phyloP scores from a whole-genome alignment of 92 coral and sea anemone species.

The Epizoanthus ramosus region DNA sequence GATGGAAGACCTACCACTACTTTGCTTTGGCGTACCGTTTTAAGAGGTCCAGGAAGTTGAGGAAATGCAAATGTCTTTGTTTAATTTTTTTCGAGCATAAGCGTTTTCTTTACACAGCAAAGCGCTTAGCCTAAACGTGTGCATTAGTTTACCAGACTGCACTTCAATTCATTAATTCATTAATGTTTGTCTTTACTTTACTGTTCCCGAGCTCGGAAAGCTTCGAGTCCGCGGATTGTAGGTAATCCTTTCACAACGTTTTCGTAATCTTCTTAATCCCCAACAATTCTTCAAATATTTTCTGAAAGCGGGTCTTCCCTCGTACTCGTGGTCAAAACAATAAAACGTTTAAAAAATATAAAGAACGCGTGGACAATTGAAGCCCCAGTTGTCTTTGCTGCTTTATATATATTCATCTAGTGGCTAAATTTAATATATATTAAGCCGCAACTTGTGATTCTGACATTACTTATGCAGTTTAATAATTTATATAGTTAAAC shows the following conservation, averaged over 20 bases:
- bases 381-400: background rate
- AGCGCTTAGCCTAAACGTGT: background rate
- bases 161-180: background rate
- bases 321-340: background rate
- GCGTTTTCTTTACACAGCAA: conserved; percentile 3
- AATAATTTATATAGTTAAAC: conserved; percentile 24
- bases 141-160: background rate
- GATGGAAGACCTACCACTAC: background rate
- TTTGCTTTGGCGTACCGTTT: background rate
- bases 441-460: background rate
- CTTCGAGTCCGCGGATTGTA: background rate
- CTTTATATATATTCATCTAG: background rate
- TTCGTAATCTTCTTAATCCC: conserved; percentile 16
- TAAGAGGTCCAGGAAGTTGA: conserved; percentile 12
- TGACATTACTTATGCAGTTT: conserved; percentile 15
- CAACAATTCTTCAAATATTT: conserved; percentile 24
- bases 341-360: no score
- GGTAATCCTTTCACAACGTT: conserved; percentile 4
- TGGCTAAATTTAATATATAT: background rate
- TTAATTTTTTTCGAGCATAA: background rate
- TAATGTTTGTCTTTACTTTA: background rate
- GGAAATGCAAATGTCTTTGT: background rate
- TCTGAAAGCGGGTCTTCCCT: background rate
- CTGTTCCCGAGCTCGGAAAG: background rate
- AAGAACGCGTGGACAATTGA: background rate